These are phyloP conservation scores for Whitmania pigra DNA, from an alignment of 1,140 invertebrate species.

Conservation along the genomic window DNA sequence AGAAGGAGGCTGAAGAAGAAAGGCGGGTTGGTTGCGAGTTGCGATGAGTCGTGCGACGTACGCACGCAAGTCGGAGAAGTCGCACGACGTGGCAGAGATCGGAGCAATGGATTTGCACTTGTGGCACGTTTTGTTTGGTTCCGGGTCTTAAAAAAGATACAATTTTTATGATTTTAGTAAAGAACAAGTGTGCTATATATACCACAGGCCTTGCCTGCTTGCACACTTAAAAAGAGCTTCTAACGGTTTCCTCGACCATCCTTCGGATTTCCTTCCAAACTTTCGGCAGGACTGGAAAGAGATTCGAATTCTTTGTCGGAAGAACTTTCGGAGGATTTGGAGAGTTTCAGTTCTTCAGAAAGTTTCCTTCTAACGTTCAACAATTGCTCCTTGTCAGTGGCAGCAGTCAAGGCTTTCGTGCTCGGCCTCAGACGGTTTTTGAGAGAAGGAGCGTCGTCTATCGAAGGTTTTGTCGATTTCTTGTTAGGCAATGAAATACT, in stretches of 20 bases:
- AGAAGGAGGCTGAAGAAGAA: background rate
- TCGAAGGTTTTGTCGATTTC: background rate
- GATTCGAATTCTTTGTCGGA: background rate
- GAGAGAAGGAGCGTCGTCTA: background rate
- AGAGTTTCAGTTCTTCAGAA: background rate
- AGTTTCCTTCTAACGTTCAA: background rate
- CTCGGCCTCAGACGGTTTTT: constrained; percentile 17
- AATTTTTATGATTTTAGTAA: too few relatives aligned
- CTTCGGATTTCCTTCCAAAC: background rate
- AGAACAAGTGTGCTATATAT: background rate
- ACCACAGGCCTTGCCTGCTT: background rate
- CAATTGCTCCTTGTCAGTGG: constrained; percentile 10
- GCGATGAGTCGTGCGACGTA: too few relatives aligned
- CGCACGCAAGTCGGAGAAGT: too few relatives aligned
- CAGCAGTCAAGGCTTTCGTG: constrained; percentile 15
- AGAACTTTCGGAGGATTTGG: background rate
- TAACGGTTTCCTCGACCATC: background rate
- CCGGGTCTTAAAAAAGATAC: too few relatives aligned
- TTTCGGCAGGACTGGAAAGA: background rate
- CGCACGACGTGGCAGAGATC: too few relatives aligned
- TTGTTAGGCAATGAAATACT: background rate
- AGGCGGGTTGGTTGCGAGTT: background rate
- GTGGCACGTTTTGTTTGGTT: too few relatives aligned
- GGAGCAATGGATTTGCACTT: too few relatives aligned
- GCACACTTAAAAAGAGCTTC: background rate